A percentile compares a stretch with the other conserved stretches of the same genome.
Conservation (phyloP, 2,113 vertebrate genomes). For the Felis chaus region DNA sequence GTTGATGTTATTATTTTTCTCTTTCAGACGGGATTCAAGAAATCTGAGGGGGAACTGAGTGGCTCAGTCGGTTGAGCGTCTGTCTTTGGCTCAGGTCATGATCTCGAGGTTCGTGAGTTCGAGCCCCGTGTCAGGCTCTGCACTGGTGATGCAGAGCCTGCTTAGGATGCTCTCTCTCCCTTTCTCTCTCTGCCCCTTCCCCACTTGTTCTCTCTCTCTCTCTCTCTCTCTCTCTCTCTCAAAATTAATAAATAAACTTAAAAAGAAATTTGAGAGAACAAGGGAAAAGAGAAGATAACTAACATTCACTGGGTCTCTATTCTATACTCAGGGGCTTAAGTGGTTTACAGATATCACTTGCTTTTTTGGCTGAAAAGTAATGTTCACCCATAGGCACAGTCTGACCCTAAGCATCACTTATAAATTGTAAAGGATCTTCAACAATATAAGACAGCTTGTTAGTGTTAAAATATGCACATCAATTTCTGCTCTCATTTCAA, state of each 20-base stretch:
- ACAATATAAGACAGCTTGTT: not conserved
- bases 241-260: too few species aligned
- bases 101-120: too few species aligned
- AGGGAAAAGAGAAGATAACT: not conserved
- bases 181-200: too few species aligned
- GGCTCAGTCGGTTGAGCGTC: too few species aligned
- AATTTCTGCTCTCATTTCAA: not conserved
- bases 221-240: too few species aligned
- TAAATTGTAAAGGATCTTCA: not conserved
- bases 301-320: not conserved
- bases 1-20: not conserved
- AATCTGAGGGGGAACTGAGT: not conserved
- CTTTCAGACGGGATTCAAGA: not conserved
- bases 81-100: too few species aligned
- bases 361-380: not conserved
- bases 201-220: too few species aligned
- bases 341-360: not conserved
- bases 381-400: not conserved
- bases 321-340: not conserved
- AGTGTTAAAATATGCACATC: not conserved
- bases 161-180: too few species aligned
- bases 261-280: not conserved
- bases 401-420: not conserved
- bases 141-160: too few species aligned
- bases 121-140: too few species aligned